These are phyloP conservation scores for Nerophis ophidion DNA, from an alignment of 2,113 vertebrate species.

Conservation along the genomic window DNA sequence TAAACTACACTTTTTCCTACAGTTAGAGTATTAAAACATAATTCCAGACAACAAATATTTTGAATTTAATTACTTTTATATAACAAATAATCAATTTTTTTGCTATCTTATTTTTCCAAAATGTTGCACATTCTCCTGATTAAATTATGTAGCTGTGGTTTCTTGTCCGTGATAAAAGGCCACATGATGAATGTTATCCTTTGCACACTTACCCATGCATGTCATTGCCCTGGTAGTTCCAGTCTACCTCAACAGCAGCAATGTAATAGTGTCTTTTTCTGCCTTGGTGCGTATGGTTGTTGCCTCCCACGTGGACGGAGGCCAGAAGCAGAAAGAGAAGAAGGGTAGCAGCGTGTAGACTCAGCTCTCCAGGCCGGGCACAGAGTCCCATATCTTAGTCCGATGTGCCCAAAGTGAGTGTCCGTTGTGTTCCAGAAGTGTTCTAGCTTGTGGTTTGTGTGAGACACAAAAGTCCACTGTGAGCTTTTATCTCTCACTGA, in stretches of 20 bases:
- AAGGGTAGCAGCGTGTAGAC: constrained; percentile 20
- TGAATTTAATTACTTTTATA: no score
- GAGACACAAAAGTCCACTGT: constrained; percentile 27
- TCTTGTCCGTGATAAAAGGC: background rate
- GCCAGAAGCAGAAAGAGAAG: constrained; percentile 41
- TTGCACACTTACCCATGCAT: constrained; percentile 24
- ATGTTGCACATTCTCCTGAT: background rate
- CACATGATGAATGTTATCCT: background rate
- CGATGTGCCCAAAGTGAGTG: constrained; percentile 24
- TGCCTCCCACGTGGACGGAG: constrained; percentile 14
- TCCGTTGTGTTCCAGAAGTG: constrained; percentile 22
- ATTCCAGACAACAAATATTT: no score
- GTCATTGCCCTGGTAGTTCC: constrained; percentile 63
- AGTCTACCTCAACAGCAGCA: constrained; percentile 70
- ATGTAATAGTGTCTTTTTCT: constrained; percentile 69
- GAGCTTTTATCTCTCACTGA: constrained; percentile 60
- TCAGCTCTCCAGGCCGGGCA: constrained; percentile 16
- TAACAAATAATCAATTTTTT: no score
- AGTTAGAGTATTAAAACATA: background rate
- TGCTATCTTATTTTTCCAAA: no score
- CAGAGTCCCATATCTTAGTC: constrained; percentile 58
- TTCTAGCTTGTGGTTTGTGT: constrained; percentile 22
- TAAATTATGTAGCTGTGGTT: background rate
- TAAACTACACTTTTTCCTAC: background rate
- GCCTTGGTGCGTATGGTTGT: constrained; percentile 8